A percentile compares a stretch with the other conserved stretches of the same genome.
These are phyloP conservation scores for Macrosoma leucophasiata DNA, from an alignment of 2,888 invertebrate genomes.

Conservation along the genomic window DNA sequence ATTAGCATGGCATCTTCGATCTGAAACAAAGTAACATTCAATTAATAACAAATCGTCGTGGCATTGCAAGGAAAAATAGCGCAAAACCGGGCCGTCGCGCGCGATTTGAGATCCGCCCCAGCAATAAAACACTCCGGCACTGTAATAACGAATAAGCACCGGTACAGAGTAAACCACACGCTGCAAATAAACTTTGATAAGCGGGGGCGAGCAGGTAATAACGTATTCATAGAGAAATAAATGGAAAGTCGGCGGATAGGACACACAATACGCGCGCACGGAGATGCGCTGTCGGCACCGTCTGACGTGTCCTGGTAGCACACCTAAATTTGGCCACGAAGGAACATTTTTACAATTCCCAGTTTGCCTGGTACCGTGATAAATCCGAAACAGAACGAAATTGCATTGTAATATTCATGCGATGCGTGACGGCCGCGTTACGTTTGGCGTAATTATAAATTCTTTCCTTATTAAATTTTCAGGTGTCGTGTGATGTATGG, in stretches of 20 bases:
- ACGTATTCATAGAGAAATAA: conserved; percentile 77
- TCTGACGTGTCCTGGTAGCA: conserved; percentile 35
- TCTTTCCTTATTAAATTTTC: conserved; percentile 57
- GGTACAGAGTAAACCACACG: conserved; percentile 74
- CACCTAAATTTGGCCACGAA: conserved; percentile 57
- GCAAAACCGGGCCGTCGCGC: conserved; percentile 64
- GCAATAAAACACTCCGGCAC: conserved; percentile 73
- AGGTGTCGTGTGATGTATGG: conserved; percentile 43
- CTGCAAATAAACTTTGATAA: conserved; percentile 77
- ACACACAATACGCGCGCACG: conserved; percentile 63
- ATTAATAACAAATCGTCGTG: conserved; percentile 55
- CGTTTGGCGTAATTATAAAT: conserved; percentile 59
- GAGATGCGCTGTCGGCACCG: conserved; percentile 68
- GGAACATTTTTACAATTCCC: conserved; percentile 60
- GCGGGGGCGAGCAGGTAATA: conserved; percentile 75
- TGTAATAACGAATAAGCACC: conserved; percentile 76
- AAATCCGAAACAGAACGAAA: conserved; percentile 63
- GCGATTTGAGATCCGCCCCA: conserved; percentile 67
- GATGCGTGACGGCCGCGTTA: conserved; percentile 31
- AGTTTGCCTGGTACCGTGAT: conserved; percentile 50
- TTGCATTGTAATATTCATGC: conserved; percentile 69
- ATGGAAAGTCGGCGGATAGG: conserved; percentile 75
- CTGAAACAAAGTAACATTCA: conserved; percentile 81
- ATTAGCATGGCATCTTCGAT: conserved; percentile 99
- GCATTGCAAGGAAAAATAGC: conserved; percentile 52